phyloP scores from a whole-genome alignment of 2,797 vertebrate genomes.

The Cyprinodon diabolis region DNA sequence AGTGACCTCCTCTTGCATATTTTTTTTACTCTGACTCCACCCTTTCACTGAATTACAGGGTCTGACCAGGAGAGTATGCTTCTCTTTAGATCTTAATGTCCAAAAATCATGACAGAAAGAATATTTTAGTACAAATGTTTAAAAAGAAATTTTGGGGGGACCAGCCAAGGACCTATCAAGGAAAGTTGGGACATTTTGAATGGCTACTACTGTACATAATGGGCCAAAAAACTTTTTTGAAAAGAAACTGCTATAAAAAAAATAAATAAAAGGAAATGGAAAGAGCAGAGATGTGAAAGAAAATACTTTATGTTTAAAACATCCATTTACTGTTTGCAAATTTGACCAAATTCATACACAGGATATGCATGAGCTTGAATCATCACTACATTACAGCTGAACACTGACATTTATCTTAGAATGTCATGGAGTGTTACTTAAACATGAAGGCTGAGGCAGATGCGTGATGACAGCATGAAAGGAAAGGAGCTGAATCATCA shows the following conservation, averaged over 20 bases:
- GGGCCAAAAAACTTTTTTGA: background rate
- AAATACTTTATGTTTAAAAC: background rate
- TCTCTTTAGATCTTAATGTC: too few species aligned
- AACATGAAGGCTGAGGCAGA: slow-evolving; percentile 33
- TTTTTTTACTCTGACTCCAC: too few species aligned
- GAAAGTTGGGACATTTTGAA: too few species aligned
- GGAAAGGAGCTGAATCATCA: slow-evolving; percentile 47
- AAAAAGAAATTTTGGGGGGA: too few species aligned
- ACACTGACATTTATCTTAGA: slow-evolving; percentile 33
- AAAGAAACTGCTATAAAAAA: too few species aligned
- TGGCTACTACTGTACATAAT: too few species aligned
- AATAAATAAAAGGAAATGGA: background rate
- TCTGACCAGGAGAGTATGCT: too few species aligned
- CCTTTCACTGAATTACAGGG: too few species aligned
- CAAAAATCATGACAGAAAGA: too few species aligned
- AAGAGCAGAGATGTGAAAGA: background rate
- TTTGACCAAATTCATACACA: background rate
- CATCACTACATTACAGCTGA: slow-evolving; percentile 14
- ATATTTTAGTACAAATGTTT: too few species aligned
- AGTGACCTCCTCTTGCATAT: too few species aligned
- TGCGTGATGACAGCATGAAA: slow-evolving; percentile 35
- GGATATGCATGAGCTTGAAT: slow-evolving; percentile 14
- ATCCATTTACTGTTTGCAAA: background rate
- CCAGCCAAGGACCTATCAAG: too few species aligned
- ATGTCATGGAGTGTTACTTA: slow-evolving; percentile 30